These are phyloP conservation scores for Phalera bucephala DNA, from an alignment of 2,888 invertebrate species.

Conservation along the genomic window DNA sequence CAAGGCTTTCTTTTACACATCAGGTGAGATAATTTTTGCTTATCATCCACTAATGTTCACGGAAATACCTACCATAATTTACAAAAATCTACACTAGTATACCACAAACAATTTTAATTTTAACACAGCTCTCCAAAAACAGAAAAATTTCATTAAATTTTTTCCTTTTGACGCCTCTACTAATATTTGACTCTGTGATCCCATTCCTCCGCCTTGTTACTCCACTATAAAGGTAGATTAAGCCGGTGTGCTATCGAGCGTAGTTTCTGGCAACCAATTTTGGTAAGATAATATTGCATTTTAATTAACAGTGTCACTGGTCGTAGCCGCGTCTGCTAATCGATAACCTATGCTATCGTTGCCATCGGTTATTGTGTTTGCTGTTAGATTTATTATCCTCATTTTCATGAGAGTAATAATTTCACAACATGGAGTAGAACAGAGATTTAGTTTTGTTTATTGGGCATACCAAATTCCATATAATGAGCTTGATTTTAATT, in stretches of 20 bases:
- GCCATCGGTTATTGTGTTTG: conserved; percentile 51
- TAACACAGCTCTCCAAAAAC: background rate
- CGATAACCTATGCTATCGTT: conserved; percentile 51
- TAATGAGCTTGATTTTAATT: no score
- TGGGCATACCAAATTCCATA: no score
- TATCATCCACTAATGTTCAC: no score
- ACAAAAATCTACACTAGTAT: no score
- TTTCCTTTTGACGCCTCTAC: background rate
- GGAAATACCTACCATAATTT: no score
- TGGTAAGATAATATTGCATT: conserved; percentile 82
- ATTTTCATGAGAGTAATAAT: no score
- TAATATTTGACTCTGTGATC: background rate
- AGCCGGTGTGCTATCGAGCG: conserved; percentile 36
- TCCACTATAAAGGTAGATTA: conserved; percentile 30
- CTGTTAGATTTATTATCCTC: conserved; percentile 44
- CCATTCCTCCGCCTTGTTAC: conserved; percentile 24
- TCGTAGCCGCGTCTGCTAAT: conserved; percentile 52
- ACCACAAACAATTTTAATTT: no score
- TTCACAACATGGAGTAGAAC: no score
- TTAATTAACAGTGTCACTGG: conserved; percentile 77
- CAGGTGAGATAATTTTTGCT: no score
- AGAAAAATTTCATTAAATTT: background rate
- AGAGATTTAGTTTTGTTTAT: no score
- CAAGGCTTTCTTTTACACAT: no score
- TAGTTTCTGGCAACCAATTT: conserved; percentile 74